Conservation (phyloP, 2,797 vertebrate genomes). For the Champsocephalus gunnari region DNA sequence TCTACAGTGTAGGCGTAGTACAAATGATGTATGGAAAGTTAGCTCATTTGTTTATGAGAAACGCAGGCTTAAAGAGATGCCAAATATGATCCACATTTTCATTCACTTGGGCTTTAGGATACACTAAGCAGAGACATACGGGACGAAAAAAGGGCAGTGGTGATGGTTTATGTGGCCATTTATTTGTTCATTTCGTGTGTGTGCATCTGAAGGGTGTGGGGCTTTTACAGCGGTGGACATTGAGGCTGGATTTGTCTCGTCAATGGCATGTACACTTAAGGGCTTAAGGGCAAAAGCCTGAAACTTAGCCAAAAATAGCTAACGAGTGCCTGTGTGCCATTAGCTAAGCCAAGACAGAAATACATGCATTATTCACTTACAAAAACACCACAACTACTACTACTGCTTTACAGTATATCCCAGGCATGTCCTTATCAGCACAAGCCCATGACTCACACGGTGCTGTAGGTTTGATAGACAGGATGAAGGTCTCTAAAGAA, state of each 20-base stretch:
- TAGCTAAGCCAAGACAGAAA: conserved; percentile 72
- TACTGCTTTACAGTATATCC: conserved; percentile 24
- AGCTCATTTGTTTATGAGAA: conserved; percentile 52
- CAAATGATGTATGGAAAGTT: conserved; percentile 54
- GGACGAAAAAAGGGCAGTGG: not conserved
- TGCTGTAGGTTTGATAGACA: conserved; percentile 23
- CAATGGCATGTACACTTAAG: conserved; percentile 75
- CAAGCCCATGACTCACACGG: conserved; percentile 34
- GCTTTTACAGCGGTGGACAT: conserved; percentile 26
- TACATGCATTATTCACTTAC: conserved; percentile 75
- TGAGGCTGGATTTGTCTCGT: conserved; percentile 59
- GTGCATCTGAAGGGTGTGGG: conserved; percentile 16
- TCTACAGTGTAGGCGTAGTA: conserved; percentile 24
- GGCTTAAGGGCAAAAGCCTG: conserved; percentile 67
- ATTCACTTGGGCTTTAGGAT: conserved; percentile 34
- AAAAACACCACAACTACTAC: conserved; percentile 57
- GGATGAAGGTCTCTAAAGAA: conserved; percentile 47
- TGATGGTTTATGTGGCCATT: not conserved
- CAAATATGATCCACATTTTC: conserved; percentile 48
- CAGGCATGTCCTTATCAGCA: conserved; percentile 29
- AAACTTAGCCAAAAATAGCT: conserved; percentile 71
- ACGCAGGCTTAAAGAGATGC: conserved; percentile 34
- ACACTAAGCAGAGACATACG: conserved; percentile 22
- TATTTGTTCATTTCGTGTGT: conserved; percentile 15
- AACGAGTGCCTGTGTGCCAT: conserved; percentile 74